Percentiles rank a stretch among this genome's conserved stretches.
Conservation (phyloP, 2,797 vertebrate genomes). For the Bradypodion pumilum region DNA sequence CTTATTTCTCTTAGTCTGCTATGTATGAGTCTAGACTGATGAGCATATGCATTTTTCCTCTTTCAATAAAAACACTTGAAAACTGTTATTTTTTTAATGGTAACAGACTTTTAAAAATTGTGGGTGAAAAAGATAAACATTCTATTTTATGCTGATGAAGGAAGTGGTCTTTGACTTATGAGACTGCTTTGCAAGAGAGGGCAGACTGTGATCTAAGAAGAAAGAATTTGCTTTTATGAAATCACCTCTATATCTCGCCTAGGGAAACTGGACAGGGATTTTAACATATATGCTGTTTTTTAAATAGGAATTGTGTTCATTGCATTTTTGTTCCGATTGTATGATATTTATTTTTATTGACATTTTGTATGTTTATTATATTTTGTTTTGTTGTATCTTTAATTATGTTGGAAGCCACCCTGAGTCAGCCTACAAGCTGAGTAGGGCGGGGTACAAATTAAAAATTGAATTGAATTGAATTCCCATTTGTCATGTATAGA, state of each 20-base stretch:
- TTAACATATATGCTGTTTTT: too few species aligned
- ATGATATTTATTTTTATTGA: too few species aligned
- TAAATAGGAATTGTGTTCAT: too few species aligned
- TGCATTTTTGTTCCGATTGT: too few species aligned
- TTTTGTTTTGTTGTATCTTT: too few species aligned
- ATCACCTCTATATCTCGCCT: neutral
- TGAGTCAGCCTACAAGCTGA: too few species aligned
- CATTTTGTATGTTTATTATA: too few species aligned
- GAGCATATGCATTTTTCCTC: slow-evolving; percentile 6
- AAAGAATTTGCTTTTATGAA: neutral
- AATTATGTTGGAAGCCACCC: too few species aligned
- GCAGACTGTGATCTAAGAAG: slow-evolving; percentile 26
- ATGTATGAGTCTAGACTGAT: slow-evolving; percentile 52
- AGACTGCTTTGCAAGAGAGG: slow-evolving; percentile 30
- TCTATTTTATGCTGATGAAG: slow-evolving; percentile 54
- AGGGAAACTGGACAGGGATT: too few species aligned
- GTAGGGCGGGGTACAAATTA: too few species aligned
- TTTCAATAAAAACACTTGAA: slow-evolving; percentile 47
- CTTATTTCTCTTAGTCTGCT: slow-evolving; percentile 54
- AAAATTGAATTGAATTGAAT: too few species aligned
- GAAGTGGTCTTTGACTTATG: slow-evolving; percentile 51
- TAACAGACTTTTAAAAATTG: slow-evolving; percentile 56
- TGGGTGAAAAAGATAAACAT: slow-evolving; percentile 67
- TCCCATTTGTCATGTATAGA: too few species aligned
- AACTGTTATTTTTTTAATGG: slow-evolving; percentile 45